These are phyloP conservation scores for Drosophila virilis DNA, from an alignment of 1,140 invertebrate species.

Conservation along the genomic window DNA sequence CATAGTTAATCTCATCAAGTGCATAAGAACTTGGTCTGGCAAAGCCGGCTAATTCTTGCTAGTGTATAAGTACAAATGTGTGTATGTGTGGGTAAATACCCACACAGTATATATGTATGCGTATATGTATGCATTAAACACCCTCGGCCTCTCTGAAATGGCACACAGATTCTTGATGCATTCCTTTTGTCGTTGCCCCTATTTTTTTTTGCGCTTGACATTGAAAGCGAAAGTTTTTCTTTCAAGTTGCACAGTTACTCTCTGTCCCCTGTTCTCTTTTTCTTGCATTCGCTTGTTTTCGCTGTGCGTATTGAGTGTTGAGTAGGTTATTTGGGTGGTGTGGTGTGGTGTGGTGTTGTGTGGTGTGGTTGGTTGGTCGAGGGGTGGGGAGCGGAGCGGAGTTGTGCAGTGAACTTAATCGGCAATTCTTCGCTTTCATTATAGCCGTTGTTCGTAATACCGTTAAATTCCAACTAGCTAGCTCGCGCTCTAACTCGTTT, in stretches of 20 bases:
- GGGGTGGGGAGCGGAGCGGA: too few species aligned
- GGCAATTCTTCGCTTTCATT: too few species aligned
- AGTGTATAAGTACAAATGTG: background rate
- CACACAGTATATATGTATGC: too few species aligned
- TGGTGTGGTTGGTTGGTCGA: too few species aligned
- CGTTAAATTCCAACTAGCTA: too few species aligned
- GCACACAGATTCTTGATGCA: constrained; percentile 25
- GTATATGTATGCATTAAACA: background rate
- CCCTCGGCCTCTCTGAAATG: constrained; percentile 5
- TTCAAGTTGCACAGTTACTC: constrained; percentile 23
- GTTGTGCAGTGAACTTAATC: too few species aligned
- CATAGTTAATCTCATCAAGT: too few species aligned
- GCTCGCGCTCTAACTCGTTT: too few species aligned
- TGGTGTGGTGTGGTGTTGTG: too few species aligned
- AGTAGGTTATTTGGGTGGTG: background rate
- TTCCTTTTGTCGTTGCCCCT: constrained; percentile 17
- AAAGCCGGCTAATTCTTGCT: too few species aligned
- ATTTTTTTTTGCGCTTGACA: constrained; percentile 50
- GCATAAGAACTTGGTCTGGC: too few species aligned
- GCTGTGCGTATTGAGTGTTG: constrained; percentile 10
- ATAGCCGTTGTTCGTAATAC: too few species aligned
- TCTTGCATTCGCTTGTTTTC: constrained; percentile 23
- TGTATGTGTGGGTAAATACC: background rate
- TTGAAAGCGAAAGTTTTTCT: constrained; percentile 72
- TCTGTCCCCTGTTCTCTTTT: background rate